Evolutionary conservation across 2,888 invertebrate genomes (phyloP).

Genomic region (Clunio marinus): DNA sequence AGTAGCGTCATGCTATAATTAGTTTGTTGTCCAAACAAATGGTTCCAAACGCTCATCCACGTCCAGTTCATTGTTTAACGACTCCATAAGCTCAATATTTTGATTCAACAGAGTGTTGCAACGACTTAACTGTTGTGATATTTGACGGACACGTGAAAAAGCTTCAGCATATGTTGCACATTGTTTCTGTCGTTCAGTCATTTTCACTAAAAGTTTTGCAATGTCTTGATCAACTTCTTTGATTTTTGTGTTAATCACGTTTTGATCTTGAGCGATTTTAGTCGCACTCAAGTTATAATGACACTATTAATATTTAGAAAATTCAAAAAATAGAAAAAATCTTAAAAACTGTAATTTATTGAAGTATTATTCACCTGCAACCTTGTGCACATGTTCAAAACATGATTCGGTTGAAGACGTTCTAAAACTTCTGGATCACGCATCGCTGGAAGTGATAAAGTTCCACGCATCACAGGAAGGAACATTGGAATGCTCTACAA

Average conservation of each 20-base stretch:
- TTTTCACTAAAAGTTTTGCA: conserved; percentile 61
- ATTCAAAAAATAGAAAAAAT: background rate
- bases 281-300: conserved; percentile 80
- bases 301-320: conserved; percentile 47
- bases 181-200: conserved; percentile 76
- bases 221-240: conserved; percentile 74
- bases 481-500: conserved; percentile 81
- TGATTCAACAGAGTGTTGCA: conserved; percentile 79
- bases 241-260: conserved; percentile 65
- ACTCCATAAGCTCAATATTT: conserved; percentile 79
- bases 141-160: conserved; percentile 73
- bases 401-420: conserved; percentile 58
- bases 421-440: conserved; percentile 85
- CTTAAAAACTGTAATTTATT: background rate
- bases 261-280: conserved; percentile 75
- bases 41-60: conserved; percentile 79
- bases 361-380: conserved; percentile 57
- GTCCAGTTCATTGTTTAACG: conserved; percentile 76
- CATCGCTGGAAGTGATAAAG: conserved; percentile 76
- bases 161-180: conserved; percentile 84
- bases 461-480: conserved; percentile 86
- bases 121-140: conserved; percentile 75
- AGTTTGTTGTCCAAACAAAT: conserved; percentile 80
- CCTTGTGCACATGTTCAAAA: conserved; percentile 70
- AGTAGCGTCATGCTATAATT: conserved; percentile 34